Evolutionary conservation across 1,140 invertebrate species (phyloP), one percentile per base, ranked within the genome.

Genomic region (Drosophila tristis): DNA sequence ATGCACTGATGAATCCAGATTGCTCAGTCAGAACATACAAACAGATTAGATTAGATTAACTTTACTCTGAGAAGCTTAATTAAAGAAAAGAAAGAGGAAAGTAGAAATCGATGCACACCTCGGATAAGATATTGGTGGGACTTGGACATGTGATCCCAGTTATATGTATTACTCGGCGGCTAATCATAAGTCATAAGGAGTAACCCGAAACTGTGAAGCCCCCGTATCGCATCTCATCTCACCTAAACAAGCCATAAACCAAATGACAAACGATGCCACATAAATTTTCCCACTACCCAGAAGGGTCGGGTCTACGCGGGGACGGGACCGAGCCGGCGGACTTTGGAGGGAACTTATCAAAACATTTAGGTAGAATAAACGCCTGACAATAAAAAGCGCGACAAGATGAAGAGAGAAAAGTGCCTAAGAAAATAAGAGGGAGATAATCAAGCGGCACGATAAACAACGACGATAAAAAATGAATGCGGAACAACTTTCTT

Each of bases 401-500:
- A 74, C 70, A 63, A 85, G 72, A 68, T 50, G 80, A 71, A 50
- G 67, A 70, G 65, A 71, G 74, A 71, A 87, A 82, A 86, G 84
- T 62, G 63, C 48, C 60, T 9, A n/a, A 57, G 39, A 51, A 44
- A 31, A 63, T 47, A 16, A 39, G 51, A 50, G 50, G 16, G 60
- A 75, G 74, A 86, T 87, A 87, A 86, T 86, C 82, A 86, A 74
- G 71, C 70, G 58, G 75, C 78, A 68, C 78, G 70, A 73, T 77
- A 81, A 77, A 87, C 82, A 82, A 86, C 74, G 74, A 71, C 62
- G 79, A 87, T 89, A 87, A 89, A 87, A 87, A 87, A 89, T 87
- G 71, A 89, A 87, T 82, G 84, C 82, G 82, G 84, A 87, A 87
- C 84, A 87, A 89, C 84, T 89, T 87, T 89, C 84, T 84, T 87